phyloP scores from a whole-genome alignment of 2,113 vertebrate genomes.

The Alligator sinensis region DNA sequence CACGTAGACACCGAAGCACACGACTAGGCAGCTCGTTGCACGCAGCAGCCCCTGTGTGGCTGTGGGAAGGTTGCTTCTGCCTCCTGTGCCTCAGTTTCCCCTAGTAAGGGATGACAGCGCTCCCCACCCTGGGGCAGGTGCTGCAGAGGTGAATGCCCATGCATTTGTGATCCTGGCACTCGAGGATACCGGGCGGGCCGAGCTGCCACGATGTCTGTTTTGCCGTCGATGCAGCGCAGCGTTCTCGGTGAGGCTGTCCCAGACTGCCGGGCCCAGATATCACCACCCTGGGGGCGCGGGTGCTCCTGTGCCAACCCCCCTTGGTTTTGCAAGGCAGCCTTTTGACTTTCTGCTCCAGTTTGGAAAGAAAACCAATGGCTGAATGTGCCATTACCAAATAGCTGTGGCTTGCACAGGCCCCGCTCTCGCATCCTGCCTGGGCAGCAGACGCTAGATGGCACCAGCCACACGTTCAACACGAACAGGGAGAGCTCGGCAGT shows the following conservation, averaged over 20 bases:
- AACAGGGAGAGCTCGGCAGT: not conserved
- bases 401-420: not conserved
- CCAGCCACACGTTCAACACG: fast-evolving
- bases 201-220: not conserved
- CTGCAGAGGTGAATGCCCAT: not conserved
- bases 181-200: not conserved
- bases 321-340: not conserved
- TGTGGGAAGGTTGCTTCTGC: not conserved
- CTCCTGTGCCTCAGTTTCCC: not conserved
- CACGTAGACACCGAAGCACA: not conserved
- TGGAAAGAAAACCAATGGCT: not conserved
- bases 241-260: not conserved
- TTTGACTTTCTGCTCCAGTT: not conserved
- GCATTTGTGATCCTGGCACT: not conserved
- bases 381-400: not conserved
- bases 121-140: not conserved
- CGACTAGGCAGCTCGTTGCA: too few relatives aligned
- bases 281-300: not conserved
- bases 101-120: not conserved
- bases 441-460: not conserved
- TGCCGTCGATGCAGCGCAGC: not conserved
- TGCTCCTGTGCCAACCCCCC: not conserved
- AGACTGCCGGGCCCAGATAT: not conserved
- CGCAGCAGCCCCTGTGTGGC: not conserved
- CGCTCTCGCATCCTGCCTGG: not conserved